A percentile compares a stretch with the other conserved stretches of the same genome.
phyloP scores from a whole-genome alignment of 2,888 invertebrate species.

The Mamestra brassicae region DNA sequence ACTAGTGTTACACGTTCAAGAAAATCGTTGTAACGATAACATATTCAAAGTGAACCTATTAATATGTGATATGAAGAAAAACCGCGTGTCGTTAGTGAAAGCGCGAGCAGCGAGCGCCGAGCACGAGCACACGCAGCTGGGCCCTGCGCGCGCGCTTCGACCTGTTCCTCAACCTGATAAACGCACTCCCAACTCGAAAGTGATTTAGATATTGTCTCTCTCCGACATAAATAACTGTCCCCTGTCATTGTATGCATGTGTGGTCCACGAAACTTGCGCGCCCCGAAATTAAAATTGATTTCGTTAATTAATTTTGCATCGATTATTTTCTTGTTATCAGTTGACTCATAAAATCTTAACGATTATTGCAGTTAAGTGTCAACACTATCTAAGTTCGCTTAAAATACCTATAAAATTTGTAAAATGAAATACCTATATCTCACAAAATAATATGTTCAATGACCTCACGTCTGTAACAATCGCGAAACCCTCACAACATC shows the following conservation, averaged over 20 bases:
- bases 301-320: slow-evolving; percentile 12
- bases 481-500: slow-evolving; percentile 24
- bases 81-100: slow-evolving; percentile 63
- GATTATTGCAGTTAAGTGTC: not conserved
- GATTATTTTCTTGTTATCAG: slow-evolving; percentile 31
- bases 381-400: not conserved
- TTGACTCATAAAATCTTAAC: slow-evolving; percentile 16
- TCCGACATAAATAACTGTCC: slow-evolving; percentile 50
- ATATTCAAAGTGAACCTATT: slow-evolving; percentile 59
- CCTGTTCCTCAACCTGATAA: slow-evolving; percentile 70
- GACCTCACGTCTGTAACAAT: slow-evolving; percentile 27
- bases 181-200: slow-evolving; percentile 76
- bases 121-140: slow-evolving; percentile 34
- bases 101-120: slow-evolving; percentile 30
- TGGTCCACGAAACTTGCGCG: slow-evolving; percentile 25
- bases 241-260: slow-evolving; percentile 29
- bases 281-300: slow-evolving; percentile 21
- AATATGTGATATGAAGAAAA: slow-evolving; percentile 63
- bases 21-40: slow-evolving; percentile 41
- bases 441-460: slow-evolving; percentile 31
- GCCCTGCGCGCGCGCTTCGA: slow-evolving; percentile 64
- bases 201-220: slow-evolving; percentile 76
- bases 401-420: not conserved
- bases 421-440: slow-evolving; percentile 4
- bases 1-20: slow-evolving; percentile 36